Evolutionary conservation across 2,888 invertebrate genomes (phyloP), one percentile per base, ranked within the genome.

Genomic region (Tanypteryx hageni): DNA sequence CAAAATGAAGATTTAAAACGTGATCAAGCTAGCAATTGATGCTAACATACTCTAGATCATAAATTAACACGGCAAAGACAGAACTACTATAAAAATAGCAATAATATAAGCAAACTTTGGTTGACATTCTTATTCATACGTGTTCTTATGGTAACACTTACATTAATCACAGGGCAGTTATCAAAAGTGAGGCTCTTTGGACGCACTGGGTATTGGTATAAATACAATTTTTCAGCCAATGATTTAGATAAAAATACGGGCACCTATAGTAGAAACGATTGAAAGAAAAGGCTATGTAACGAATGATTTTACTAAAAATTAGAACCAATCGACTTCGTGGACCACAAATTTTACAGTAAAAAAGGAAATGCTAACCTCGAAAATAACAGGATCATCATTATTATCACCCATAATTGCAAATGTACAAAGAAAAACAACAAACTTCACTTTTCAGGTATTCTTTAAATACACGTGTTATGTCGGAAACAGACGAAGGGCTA

Each of bases 1-100:
- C 96, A 95, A 18, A 96, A 76, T 68, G 11, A 11, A 56, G 5
- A 14, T 13, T 31, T 0, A 27, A 10, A 27, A 59, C 16, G 11
- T 7, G n/a, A 18, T 22, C 2, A 16, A 76, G 16, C 27, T n/a
- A n/a, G n/a, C n/a, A n/a, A n/a, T n/a, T n/a, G n/a, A n/a, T n/a
- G n/a, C n/a, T 82, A 31, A 18, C 27, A 82, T 82, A 11, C 11
- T 7, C 31, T 13, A 7, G 11, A 16, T 82, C 14, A 31, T 31
- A 82, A 7, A 44, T 44, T 3, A 44, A 44, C 44, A 44, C 5
- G 44, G 3, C 44, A 3, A 44, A 44, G 44, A 44, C 5, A 44
- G 44, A 44, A 44, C 44, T 44, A 44, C 44, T 5, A 44, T 44
- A 44, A 44, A 1, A 82, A 11, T 13, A 44, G 0, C 16, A 11